Conservation (phyloP, 1,140 invertebrate species). For the Trissolcus basalis region DNA sequence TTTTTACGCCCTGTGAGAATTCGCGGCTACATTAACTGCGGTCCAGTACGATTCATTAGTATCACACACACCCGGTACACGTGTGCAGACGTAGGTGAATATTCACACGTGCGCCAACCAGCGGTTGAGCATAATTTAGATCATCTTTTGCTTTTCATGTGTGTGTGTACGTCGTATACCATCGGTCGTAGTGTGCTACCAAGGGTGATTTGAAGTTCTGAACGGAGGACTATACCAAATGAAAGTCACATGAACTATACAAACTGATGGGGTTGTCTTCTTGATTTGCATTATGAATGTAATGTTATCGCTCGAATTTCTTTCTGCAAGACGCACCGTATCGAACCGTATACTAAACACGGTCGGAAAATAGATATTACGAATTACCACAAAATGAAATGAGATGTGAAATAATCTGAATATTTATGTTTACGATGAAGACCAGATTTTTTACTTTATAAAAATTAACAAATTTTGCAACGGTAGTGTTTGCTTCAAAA, state of each 20-base stretch:
- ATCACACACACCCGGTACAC: constrained; percentile 61
- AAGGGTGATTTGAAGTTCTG: constrained; percentile 44
- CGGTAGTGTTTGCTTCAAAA: too few relatives aligned
- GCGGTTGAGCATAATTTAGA: constrained; percentile 69
- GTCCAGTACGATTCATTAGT: constrained; percentile 60
- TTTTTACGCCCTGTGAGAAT: constrained; percentile 55
- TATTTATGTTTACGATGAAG: too few relatives aligned
- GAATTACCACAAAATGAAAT: too few relatives aligned
- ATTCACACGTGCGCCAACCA: constrained; percentile 65
- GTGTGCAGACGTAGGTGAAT: constrained; percentile 62
- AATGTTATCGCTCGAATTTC: constrained; percentile 19
- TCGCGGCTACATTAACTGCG: constrained; percentile 54
- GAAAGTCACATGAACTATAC: constrained; percentile 41
- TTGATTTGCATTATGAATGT: constrained; percentile 34
- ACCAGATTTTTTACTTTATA: too few relatives aligned
- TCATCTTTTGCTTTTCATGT: constrained; percentile 64
- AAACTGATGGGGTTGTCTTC: constrained; percentile 34
- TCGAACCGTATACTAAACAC: neutral
- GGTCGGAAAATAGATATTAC: too few relatives aligned
- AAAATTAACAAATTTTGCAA: too few relatives aligned
- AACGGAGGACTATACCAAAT: constrained; percentile 42
- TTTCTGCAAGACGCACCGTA: neutral
- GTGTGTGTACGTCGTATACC: constrained; percentile 24
- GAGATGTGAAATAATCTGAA: too few relatives aligned
- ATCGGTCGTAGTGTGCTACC: constrained; percentile 21